Percentiles rank a stretch among this genome's conserved stretches.
Evolutionary conservation across 2,888 invertebrate genomes (phyloP).

Genomic region (Xanthostigma xanthostigma): DNA sequence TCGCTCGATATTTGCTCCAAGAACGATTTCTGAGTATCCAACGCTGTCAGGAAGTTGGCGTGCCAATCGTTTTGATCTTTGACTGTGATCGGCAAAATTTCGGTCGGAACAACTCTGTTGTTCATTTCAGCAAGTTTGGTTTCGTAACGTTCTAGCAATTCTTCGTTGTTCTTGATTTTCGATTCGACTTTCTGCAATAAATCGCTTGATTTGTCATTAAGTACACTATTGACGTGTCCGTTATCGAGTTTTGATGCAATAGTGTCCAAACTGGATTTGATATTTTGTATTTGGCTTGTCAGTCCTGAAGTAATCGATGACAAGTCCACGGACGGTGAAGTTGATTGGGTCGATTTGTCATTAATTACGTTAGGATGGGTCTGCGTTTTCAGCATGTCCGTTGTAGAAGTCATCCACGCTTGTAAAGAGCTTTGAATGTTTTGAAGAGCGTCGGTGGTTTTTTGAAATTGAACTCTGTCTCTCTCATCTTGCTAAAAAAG

Average conservation of each 20-base stretch:
- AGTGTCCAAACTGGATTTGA: constrained; percentile 17
- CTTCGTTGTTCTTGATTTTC: constrained; percentile 34
- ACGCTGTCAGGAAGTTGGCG: constrained; percentile 20
- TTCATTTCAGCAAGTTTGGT: constrained; percentile 35
- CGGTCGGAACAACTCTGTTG: constrained; percentile 13
- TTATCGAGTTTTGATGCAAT: constrained; percentile 22
- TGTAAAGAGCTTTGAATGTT: constrained; percentile 33
- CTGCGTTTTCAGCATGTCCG: constrained; percentile 27
- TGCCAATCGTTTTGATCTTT: constrained; percentile 23
- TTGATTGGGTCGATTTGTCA: background rate
- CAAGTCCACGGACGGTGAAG: too few species aligned
- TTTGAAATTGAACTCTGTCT: constrained; percentile 45
- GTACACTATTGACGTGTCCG: constrained; percentile 23
- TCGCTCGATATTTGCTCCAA: constrained; percentile 22
- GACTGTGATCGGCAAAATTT: constrained; percentile 14
- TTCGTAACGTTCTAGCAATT: constrained; percentile 40
- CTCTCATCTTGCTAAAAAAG: constrained; percentile 46
- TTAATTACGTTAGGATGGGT: constrained; percentile 21
- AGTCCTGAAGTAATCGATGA: constrained; percentile 4
- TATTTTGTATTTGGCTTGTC: constrained; percentile 21
- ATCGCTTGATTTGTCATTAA: constrained; percentile 28
- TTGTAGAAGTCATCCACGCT: constrained; percentile 23
- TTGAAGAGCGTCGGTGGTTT: constrained; percentile 41
- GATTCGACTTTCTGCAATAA: constrained; percentile 29
- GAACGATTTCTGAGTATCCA: constrained; percentile 21